Evolutionary conservation across 2,113 vertebrate species (phyloP).

Genomic region (Gila orcuttii): DNA sequence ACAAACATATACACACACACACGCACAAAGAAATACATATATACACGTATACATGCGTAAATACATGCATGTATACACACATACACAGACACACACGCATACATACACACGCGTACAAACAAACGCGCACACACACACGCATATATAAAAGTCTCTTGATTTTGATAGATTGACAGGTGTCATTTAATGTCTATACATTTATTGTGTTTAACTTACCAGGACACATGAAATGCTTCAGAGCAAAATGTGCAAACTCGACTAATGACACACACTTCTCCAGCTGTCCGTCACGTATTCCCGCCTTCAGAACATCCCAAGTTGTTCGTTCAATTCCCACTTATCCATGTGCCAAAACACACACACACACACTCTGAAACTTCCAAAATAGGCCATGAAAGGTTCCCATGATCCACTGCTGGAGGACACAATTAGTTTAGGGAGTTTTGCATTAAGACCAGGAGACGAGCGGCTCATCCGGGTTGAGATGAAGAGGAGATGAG

Average conservation of each 20-base stretch:
- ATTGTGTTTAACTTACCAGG: neutral
- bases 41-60: no score
- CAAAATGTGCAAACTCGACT: neutral
- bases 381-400: neutral
- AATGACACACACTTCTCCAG: neutral
- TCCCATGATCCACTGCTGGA: neutral
- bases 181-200: neutral
- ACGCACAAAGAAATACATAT: no score
- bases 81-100: rapidly evolving
- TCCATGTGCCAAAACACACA: neutral
- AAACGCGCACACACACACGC: no score
- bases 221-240: neutral
- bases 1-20: no score
- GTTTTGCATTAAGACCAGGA: neutral
- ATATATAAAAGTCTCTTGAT: no score
- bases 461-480: slow-evolving; percentile 24
- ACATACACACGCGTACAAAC: no score
- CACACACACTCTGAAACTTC: slow-evolving; percentile 8
- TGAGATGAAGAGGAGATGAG: slow-evolving; percentile 41
- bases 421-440: neutral
- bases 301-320: neutral
- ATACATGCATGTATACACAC: no score
- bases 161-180: no score
- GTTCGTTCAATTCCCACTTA: neutral
- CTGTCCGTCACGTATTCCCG: neutral